Conservation (phyloP, 30 jellyfish, hydroid and myxozoan species). For the Clytia hemisphaerica region DNA sequence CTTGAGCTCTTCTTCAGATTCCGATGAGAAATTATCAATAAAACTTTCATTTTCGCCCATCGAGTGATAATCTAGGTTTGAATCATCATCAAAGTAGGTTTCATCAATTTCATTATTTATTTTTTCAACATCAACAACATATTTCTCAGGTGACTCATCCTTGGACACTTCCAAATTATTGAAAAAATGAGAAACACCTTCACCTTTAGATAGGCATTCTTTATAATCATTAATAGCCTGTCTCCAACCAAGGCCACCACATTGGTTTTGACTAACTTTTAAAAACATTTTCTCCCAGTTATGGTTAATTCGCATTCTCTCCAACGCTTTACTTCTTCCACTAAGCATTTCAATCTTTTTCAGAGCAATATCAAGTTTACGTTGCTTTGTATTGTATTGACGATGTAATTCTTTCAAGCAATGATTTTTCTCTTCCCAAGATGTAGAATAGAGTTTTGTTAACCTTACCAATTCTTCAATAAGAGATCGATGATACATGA, state of each 20-base stretch:
- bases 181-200: constrained; percentile 40
- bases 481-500: constrained; percentile 48
- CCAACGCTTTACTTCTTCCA: constrained; percentile 57
- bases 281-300: constrained; percentile 83
- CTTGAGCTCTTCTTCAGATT: neutral
- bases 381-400: constrained; percentile 63
- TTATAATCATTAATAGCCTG: constrained; percentile 47
- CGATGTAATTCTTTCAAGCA: constrained; percentile 63
- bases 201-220: constrained; percentile 39
- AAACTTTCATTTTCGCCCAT: too few relatives aligned
- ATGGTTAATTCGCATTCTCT: constrained; percentile 46
- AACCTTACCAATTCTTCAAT: constrained; percentile 57
- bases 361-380: constrained; percentile 59
- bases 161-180: neutral
- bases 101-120: neutral
- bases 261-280: constrained; percentile 41
- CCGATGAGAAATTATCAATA: neutral
- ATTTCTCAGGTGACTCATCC: neutral
- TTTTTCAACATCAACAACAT: neutral
- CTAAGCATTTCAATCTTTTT: constrained; percentile 60
- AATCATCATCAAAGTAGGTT: neutral
- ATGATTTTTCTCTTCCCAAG: constrained; percentile 70
- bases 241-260: constrained; percentile 70
- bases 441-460: constrained; percentile 57
- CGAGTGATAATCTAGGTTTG: neutral